Conservation (phyloP, 1,140 invertebrate genomes). For the Panonychus citri region DNA sequence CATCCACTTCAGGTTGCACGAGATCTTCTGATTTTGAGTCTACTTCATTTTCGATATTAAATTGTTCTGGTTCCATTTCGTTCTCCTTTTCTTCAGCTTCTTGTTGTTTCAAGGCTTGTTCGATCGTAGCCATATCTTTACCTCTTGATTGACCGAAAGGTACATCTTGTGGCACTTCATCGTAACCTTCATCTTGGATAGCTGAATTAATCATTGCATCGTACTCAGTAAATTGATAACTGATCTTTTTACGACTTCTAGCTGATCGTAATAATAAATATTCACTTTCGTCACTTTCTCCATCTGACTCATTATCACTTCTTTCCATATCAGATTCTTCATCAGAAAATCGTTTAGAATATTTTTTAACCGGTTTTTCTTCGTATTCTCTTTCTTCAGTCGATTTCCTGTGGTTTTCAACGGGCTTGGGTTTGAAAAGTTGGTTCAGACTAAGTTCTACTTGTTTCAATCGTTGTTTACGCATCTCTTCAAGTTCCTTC, state of each 20-base stretch:
- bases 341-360: not conserved
- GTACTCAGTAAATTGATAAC: conserved; percentile 69
- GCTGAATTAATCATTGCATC: conserved; percentile 81
- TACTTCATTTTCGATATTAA: conserved; percentile 1
- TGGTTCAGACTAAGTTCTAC: conserved; percentile 54
- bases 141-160: not conserved
- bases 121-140: not conserved
- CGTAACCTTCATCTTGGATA: conserved; percentile 35
- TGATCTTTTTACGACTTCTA: conserved; percentile 27
- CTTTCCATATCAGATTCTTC: not conserved
- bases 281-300: conserved; percentile 3
- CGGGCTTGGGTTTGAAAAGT: conserved; percentile 27
- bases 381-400: not conserved
- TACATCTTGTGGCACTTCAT: conserved; percentile 1
- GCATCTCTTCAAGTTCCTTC: conserved; percentile 37
- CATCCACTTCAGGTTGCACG: not conserved
- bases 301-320: not conserved
- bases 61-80: not conserved
- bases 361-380: not conserved
- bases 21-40: conserved; percentile 58
- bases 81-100: not conserved
- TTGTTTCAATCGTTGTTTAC: conserved; percentile 42
- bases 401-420: conserved; percentile 18
- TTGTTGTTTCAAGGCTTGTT: not conserved
- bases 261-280: conserved; percentile 18